These are phyloP conservation scores for Eonycteris spelaea DNA, from an alignment of 2,113 vertebrate genomes.

Conservation along the genomic window DNA sequence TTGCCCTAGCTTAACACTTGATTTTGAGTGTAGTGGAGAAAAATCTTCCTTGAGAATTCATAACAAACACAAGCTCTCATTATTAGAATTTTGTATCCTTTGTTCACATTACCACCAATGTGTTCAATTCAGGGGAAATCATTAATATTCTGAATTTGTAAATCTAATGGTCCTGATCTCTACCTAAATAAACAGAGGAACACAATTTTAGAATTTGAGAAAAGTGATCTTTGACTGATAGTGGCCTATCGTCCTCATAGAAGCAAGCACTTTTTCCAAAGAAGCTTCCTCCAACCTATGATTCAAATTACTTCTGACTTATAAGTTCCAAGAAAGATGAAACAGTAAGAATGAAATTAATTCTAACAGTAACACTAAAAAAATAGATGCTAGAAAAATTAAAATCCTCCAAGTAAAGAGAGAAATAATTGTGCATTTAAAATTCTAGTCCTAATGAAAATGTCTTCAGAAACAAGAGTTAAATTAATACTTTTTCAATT, in stretches of 20 bases:
- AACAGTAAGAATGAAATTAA: not conserved
- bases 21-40: fast-evolving
- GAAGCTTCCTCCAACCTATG: not conserved
- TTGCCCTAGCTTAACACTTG: not conserved
- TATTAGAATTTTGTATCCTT: not conserved
- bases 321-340: not conserved
- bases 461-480: not conserved
- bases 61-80: not conserved
- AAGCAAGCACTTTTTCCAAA: not conserved
- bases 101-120: not conserved
- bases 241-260: fast-evolving
- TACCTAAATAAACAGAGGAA: not conserved
- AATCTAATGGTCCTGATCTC: not conserved
- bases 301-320: not conserved
- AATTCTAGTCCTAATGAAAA: not conserved
- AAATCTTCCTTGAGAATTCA: not conserved
- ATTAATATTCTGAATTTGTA: not conserved
- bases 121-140: not conserved
- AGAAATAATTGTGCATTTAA: not conserved
- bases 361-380: not conserved
- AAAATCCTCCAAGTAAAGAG: not conserved
- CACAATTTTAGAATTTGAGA: not conserved
- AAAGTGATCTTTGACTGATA: not conserved
- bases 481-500: not conserved
- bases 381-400: not conserved